phyloP scores from a whole-genome alignment of 2,797 vertebrate species.

The Gallinago stenura region DNA sequence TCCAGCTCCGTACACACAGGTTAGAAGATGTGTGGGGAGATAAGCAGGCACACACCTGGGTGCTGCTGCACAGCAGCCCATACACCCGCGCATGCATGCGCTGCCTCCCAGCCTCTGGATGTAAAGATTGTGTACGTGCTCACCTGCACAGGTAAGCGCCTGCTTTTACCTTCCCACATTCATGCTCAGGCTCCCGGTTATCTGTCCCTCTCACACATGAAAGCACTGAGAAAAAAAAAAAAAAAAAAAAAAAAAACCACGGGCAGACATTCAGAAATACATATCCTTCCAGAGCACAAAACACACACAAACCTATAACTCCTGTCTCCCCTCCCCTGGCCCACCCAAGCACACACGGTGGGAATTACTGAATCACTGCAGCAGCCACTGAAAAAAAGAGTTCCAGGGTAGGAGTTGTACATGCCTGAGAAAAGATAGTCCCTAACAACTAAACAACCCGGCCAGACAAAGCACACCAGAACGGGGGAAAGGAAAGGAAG shows the following conservation, averaged over 20 bases:
- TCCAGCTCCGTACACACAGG: background rate
- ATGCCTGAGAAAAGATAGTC: background rate
- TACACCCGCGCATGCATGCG: background rate
- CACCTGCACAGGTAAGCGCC: slow-evolving; percentile 48
- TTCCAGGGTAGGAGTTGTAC: background rate
- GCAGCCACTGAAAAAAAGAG: background rate
- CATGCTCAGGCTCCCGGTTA: slow-evolving; percentile 4
- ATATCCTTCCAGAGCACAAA: background rate
- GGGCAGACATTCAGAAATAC: slow-evolving; percentile 27
- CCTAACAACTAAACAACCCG: background rate
- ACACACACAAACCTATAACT: background rate
- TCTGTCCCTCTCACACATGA: slow-evolving; percentile 38
- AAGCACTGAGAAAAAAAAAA: background rate
- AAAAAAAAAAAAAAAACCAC: background rate
- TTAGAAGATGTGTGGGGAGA: slow-evolving; percentile 44
- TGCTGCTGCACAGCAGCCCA: background rate
- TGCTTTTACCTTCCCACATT: slow-evolving; percentile 42
- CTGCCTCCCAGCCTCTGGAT: slow-evolving; percentile 22
- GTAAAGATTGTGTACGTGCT: slow-evolving; percentile 47
- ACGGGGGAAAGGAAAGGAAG: background rate
- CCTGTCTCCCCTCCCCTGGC: background rate
- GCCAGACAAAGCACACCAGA: background rate
- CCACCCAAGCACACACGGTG: background rate
- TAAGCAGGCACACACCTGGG: slow-evolving; percentile 58
- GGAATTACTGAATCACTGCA: background rate